Conservation (phyloP, 2,797 vertebrate species). For the Babyrousa celebensis region DNA sequence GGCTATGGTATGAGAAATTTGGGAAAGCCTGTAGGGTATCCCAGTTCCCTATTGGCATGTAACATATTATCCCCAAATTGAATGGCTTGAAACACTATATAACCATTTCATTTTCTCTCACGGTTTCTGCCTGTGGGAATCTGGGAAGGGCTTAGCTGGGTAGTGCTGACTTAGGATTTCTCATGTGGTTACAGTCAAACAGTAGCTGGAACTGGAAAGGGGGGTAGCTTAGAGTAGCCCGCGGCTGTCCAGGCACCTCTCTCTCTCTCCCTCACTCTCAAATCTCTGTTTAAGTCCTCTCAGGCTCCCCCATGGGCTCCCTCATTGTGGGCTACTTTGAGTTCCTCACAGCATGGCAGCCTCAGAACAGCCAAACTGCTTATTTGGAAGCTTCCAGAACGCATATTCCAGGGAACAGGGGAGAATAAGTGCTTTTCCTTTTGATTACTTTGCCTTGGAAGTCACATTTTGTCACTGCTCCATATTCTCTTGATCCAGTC, state of each 20-base stretch:
- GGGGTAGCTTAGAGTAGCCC: neutral
- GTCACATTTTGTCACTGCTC: neutral
- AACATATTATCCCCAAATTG: neutral
- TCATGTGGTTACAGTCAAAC: neutral
- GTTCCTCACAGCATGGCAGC: neutral
- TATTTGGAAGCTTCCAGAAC: neutral
- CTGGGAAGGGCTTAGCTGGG: neutral
- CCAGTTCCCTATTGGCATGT: neutral
- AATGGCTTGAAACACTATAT: neutral
- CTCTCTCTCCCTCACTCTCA: neutral
- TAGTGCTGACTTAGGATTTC: neutral
- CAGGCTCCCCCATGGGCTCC: neutral
- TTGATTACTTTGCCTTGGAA: neutral
- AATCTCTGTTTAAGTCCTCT: neutral
- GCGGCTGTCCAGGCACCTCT: accelerated
- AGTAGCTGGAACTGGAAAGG: neutral
- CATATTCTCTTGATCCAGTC: neutral
- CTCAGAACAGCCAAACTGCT: neutral
- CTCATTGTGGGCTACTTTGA: neutral
- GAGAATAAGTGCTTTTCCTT: neutral
- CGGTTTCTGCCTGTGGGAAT: neutral
- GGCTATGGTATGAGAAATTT: neutral
- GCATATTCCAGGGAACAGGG: neutral
- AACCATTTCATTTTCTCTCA: neutral
- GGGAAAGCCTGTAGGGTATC: neutral